A percentile compares a stretch with the other conserved stretches of the same genome.
phyloP scores from a whole-genome alignment of 2,888 invertebrate genomes.

The Trileptium ribeirensis region DNA sequence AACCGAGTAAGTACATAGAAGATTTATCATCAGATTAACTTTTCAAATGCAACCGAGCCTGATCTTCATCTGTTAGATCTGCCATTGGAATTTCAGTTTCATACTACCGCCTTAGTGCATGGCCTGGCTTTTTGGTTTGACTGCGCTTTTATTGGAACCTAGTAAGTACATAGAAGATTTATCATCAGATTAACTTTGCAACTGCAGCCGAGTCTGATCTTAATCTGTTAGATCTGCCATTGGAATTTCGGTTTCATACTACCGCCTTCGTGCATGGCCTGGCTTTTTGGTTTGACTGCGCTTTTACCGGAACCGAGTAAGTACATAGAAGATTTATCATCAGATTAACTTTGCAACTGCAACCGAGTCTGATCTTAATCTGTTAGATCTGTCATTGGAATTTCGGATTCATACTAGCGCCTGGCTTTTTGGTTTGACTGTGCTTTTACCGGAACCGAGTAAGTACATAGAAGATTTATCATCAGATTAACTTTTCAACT shows the following conservation, averaged over 20 bases:
- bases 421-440: no score
- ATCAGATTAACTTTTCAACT: conserved; percentile 85
- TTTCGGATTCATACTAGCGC: no score
- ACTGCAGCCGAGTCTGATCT: conserved; percentile 84
- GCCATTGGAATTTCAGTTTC: conserved; percentile 81
- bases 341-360: no score
- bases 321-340: no score
- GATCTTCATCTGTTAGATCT: conserved; percentile 92
- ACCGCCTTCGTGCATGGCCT: conserved; percentile 91
- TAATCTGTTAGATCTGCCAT: conserved; percentile 86
- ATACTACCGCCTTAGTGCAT: conserved; percentile 87
- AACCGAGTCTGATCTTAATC: no score
- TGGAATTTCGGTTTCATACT: conserved; percentile 82
- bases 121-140: conserved; percentile 99
- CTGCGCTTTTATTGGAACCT: conserved; percentile 80
- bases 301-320: conserved; percentile 77
- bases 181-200: conserved; percentile 90
- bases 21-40: no score
- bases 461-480: no score
- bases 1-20: no score
- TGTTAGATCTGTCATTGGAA: no score
- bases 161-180: no score
- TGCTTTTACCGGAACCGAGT: no score
- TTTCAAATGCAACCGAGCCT: conserved; percentile 79
- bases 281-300: conserved; percentile 98